phyloP scores from a whole-genome alignment of 2,888 invertebrate genomes.

The Troides aeacus region DNA sequence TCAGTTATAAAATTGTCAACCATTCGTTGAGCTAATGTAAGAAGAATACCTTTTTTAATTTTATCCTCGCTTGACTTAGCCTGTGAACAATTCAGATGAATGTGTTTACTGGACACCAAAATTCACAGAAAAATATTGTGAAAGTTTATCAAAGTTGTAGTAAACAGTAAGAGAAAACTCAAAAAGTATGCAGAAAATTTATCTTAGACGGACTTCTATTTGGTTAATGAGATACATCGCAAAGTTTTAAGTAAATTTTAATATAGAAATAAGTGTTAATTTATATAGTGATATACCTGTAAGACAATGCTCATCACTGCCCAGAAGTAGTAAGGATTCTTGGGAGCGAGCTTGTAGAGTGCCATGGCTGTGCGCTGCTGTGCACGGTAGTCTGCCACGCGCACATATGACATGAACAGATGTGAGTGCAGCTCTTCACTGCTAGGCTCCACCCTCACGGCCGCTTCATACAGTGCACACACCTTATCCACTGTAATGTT shows the following conservation, averaged over 20 bases:
- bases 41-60: slow-evolving; percentile 84
- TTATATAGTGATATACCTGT: slow-evolving; percentile 81
- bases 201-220: background rate
- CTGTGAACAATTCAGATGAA: slow-evolving; percentile 39
- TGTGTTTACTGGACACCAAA: no score
- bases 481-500: slow-evolving; percentile 89
- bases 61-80: slow-evolving; percentile 72
- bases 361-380: slow-evolving; percentile 95
- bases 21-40: slow-evolving; percentile 96
- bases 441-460: slow-evolving; percentile 89
- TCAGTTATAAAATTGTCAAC: slow-evolving; percentile 92
- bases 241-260: background rate
- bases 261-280: background rate
- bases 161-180: background rate
- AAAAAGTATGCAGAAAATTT: background rate
- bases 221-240: background rate
- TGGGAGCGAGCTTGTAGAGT: slow-evolving; percentile 93
- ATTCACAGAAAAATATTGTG: no score
- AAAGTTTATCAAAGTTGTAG: background rate
- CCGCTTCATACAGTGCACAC: slow-evolving; percentile 93
- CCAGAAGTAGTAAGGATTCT: slow-evolving; percentile 99
- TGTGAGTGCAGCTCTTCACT: slow-evolving; percentile 96
- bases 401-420: slow-evolving; percentile 97
- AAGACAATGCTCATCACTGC: slow-evolving; percentile 97
- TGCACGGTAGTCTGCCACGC: slow-evolving; percentile 92